phyloP scores from a whole-genome alignment of 2,888 invertebrate species.

The Tyria jacobaeae region DNA sequence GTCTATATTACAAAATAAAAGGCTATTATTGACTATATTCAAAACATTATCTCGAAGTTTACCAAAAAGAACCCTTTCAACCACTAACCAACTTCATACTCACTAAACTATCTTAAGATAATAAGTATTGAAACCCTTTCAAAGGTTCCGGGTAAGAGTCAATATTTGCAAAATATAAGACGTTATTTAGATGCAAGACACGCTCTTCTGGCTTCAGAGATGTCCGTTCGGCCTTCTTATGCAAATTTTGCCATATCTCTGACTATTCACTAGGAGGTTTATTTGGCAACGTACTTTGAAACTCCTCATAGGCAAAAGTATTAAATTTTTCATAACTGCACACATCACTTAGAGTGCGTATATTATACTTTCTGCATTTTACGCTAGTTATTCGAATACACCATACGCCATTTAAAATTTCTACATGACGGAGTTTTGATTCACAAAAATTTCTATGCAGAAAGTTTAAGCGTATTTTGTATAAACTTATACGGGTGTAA shows the following conservation, averaged over 20 bases:
- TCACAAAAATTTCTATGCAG: constrained; percentile 23
- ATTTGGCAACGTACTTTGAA: constrained; percentile 75
- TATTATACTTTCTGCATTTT: constrained; percentile 51
- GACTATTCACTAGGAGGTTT: constrained; percentile 80
- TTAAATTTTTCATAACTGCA: constrained; percentile 82
- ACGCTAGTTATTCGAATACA: constrained; percentile 49
- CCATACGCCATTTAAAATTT: constrained; percentile 48
- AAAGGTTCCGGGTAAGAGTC: constrained; percentile 80
- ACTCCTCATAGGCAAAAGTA: constrained; percentile 70
- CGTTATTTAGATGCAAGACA: constrained; percentile 85
- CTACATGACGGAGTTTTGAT: constrained; percentile 27
- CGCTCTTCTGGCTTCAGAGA: constrained; percentile 74
- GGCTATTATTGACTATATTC: constrained; percentile 5
- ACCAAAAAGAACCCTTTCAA: constrained; percentile 48
- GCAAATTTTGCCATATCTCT: constrained; percentile 78
- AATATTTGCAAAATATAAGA: constrained; percentile 86
- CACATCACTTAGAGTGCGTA: constrained; percentile 66
- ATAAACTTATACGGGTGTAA: constrained; percentile 22
- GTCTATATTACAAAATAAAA: not conserved
- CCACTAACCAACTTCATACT: constrained; percentile 72
- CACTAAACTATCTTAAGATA: constrained; percentile 79
- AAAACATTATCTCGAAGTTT: constrained; percentile 36
- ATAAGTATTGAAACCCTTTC: constrained; percentile 75
- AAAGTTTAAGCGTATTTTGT: constrained; percentile 28
- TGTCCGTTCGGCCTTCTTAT: constrained; percentile 75